A percentile compares a stretch with the other conserved stretches of the same genome.
These are phyloP conservation scores for Synanthedon myopaeformis DNA, from an alignment of 2,888 invertebrate genomes.

Conservation along the genomic window DNA sequence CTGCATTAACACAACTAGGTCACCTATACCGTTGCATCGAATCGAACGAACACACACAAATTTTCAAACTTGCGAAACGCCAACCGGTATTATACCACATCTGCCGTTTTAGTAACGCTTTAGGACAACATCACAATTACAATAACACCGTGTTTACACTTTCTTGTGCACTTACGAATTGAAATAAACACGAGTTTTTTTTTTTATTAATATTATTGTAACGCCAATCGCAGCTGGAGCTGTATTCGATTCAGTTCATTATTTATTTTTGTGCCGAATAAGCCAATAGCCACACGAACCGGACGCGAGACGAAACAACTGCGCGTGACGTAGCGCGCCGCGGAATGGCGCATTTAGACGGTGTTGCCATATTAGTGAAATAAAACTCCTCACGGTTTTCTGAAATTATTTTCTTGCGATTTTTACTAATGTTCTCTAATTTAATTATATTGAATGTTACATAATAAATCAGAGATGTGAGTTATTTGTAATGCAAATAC, in stretches of 20 bases:
- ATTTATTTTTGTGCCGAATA: too few relatives aligned
- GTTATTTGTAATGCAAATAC: too few relatives aligned
- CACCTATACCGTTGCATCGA: conserved; percentile 24
- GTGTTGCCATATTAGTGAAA: conserved; percentile 23
- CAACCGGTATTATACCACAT: background rate
- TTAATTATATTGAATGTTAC: too few relatives aligned
- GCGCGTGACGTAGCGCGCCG: conserved; percentile 23
- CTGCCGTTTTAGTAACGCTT: background rate
- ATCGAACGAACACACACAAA: conserved; percentile 9
- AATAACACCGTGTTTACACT: background rate
- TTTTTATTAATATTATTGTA: conserved; percentile 18
- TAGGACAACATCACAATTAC: background rate
- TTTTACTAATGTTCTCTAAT: too few relatives aligned
- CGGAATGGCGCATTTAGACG: conserved; percentile 30
- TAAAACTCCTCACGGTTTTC: too few relatives aligned
- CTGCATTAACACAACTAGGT: conserved; percentile 29
- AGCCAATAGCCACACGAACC: too few relatives aligned
- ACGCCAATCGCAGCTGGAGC: conserved; percentile 20
- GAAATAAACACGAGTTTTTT: background rate
- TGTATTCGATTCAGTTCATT: conserved; percentile 1
- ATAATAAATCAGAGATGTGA: too few relatives aligned
- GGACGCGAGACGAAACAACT: conserved; percentile 4
- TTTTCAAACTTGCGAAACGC: conserved; percentile 11
- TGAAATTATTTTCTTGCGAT: too few relatives aligned
- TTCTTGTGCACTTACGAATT: background rate